Conservation (phyloP, 2,888 invertebrate genomes). For the Drosophila fungiperda region DNA sequence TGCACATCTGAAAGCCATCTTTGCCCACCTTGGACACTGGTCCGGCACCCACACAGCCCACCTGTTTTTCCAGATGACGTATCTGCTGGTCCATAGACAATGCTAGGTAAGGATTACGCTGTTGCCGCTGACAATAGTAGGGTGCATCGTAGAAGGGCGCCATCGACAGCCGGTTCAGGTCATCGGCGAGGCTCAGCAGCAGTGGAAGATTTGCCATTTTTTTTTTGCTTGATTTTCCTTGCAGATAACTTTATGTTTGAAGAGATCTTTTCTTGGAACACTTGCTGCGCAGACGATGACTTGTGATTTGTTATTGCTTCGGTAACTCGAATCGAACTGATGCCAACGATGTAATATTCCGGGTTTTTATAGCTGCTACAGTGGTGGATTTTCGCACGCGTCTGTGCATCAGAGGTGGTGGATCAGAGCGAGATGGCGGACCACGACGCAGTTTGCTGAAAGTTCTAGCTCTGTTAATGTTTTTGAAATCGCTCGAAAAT, state of each 20-base stretch:
- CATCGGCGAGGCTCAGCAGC: conserved; percentile 69
- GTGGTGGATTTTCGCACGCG: conserved; percentile 41
- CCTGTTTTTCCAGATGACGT: conserved; percentile 59
- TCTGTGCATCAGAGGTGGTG: conserved; percentile 16
- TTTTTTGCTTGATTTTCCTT: conserved; percentile 3
- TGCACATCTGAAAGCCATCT: conserved; percentile 89
- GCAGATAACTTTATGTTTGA: neutral
- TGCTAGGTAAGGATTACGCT: conserved; percentile 51
- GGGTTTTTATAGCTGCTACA: conserved; percentile 65
- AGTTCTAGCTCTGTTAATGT: conserved; percentile 48
- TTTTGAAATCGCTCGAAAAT: conserved; percentile 53
- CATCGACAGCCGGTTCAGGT: conserved; percentile 67
- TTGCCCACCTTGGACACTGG: conserved; percentile 85
- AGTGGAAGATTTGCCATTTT: conserved; percentile 73
- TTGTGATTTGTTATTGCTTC: conserved; percentile 32
- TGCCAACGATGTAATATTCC: conserved; percentile 19
- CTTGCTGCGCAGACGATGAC: neutral
- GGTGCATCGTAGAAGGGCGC: conserved; percentile 62
- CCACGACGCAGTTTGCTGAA: conserved; percentile 40
- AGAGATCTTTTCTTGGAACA: conserved; percentile 15
- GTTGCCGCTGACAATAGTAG: conserved; percentile 51
- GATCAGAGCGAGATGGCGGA: conserved; percentile 18
- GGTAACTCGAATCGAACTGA: conserved; percentile 63
- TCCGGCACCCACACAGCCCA: conserved; percentile 38
- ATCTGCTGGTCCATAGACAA: conserved; percentile 65